Evolutionary conservation across 2,888 invertebrate genomes (phyloP).

Genomic region (Calameuta filiformis): DNA sequence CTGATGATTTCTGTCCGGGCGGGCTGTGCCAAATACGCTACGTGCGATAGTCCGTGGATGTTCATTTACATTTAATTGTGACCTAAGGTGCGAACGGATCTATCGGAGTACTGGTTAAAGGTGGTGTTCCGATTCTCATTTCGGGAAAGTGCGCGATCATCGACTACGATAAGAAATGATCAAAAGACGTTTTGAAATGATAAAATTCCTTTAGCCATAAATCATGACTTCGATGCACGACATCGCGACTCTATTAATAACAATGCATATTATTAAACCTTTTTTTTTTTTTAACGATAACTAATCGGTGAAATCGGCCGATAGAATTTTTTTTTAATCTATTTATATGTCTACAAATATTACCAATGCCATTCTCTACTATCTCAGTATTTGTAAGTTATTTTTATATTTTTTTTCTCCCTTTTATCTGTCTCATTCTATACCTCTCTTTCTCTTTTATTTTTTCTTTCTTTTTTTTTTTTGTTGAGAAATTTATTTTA

Average conservation of each 20-base stretch:
- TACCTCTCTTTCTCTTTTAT: neutral
- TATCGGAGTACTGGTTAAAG: neutral
- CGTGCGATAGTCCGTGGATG: neutral
- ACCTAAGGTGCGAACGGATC: neutral
- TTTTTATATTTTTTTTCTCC: slow-evolving; percentile 20
- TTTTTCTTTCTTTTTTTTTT: slow-evolving; percentile 32
- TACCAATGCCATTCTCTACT: slow-evolving; percentile 30
- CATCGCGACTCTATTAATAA: neutral
- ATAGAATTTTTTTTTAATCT: neutral
- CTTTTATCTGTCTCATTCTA: slow-evolving; percentile 1
- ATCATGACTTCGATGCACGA: neutral
- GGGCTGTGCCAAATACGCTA: neutral
- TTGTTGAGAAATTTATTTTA: slow-evolving; percentile 52
- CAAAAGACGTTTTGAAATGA: neutral
- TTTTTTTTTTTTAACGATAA: neutral
- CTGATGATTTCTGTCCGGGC: slow-evolving; percentile 18
- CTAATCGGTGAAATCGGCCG: neutral
- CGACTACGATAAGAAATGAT: neutral
- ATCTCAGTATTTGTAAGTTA: slow-evolving; percentile 46
- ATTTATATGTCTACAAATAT: slow-evolving; percentile 12
- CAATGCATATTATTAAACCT: neutral
- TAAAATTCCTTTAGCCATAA: neutral
- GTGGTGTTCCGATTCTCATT: neutral
- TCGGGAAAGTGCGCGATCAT: neutral
- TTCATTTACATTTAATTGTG: neutral